Percentiles rank a stretch among this genome's conserved stretches.
Conservation (phyloP, 2,113 vertebrate genomes). For the Hemicordylus capensis region DNA sequence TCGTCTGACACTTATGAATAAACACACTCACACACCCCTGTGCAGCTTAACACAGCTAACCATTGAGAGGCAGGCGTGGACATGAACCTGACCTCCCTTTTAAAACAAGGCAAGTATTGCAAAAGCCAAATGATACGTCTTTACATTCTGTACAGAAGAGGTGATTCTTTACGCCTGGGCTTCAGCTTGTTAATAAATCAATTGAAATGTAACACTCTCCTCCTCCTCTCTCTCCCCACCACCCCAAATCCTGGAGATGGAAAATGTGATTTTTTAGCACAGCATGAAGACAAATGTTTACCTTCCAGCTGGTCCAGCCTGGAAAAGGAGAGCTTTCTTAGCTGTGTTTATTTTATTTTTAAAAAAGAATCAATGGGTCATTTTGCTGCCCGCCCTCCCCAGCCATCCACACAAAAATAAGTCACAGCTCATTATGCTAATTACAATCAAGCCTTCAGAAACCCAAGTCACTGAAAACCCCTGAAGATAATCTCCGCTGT, state of each 20-base stretch:
- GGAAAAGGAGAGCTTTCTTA: conserved; percentile 63
- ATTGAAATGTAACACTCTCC: conserved; percentile 39
- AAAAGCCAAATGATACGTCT: conserved; percentile 33
- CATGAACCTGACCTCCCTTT: conserved; percentile 46
- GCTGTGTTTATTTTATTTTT: conserved; percentile 61
- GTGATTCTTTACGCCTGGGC: conserved; percentile 45
- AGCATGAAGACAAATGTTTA: conserved; percentile 49
- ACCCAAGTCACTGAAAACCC: conserved; percentile 34
- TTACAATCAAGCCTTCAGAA: conserved; percentile 49
- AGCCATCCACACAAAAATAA: conserved; percentile 52
- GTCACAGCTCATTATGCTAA: conserved; percentile 57
- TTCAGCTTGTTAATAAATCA: conserved; percentile 58
- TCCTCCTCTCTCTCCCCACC: not conserved
- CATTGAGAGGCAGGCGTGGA: fast-evolving
- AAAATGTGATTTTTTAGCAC: conserved; percentile 67
- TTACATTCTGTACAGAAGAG: conserved; percentile 15
- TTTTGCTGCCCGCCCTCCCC: conserved; percentile 37
- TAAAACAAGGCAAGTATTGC: conserved; percentile 50
- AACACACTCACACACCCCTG: conserved; percentile 24
- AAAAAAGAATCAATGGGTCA: conserved; percentile 56
- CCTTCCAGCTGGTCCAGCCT: conserved; percentile 49
- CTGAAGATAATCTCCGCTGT: conserved; percentile 58
- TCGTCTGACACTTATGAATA: conserved; percentile 36
- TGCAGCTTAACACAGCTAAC: conserved; percentile 59
- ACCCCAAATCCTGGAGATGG: conserved; percentile 52